These are phyloP conservation scores for Mormyrus proboscirostris DNA, from an alignment of 2,797 vertebrate genomes.

Conservation along the genomic window DNA sequence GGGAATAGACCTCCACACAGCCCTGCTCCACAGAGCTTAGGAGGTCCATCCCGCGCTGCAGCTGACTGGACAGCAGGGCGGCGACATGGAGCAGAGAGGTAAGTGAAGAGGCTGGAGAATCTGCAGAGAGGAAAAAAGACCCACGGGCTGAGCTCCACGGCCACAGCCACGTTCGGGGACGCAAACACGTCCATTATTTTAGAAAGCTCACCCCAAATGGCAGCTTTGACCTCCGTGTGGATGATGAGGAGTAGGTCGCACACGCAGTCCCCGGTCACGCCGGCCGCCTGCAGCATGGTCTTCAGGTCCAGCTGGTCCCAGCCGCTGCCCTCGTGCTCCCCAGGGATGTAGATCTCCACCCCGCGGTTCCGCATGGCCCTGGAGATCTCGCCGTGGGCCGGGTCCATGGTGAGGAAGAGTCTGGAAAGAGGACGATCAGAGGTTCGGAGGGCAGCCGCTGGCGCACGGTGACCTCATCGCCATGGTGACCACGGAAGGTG, in stretches of 20 bases:
- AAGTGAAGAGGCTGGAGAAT: slow-evolving; percentile 70
- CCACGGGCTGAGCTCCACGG: not conserved
- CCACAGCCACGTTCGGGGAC: not conserved
- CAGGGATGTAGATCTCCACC: slow-evolving; percentile 84
- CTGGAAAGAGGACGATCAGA: slow-evolving; percentile 46
- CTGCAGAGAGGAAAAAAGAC: slow-evolving; percentile 49
- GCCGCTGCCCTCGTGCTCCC: slow-evolving; percentile 63
- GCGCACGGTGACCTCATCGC: not conserved
- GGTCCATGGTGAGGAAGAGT: slow-evolving; percentile 93
- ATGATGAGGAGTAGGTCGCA: slow-evolving; percentile 77
- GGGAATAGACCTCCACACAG: slow-evolving; percentile 75
- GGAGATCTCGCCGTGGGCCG: slow-evolving; percentile 87
- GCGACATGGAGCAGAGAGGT: slow-evolving; percentile 78
- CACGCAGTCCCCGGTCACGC: slow-evolving; percentile 75
- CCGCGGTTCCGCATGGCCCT: slow-evolving; percentile 96
- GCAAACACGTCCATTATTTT: not conserved
- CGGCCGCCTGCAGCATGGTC: slow-evolving; percentile 75
- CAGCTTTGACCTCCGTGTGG: slow-evolving; percentile 67
- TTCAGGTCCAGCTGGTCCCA: slow-evolving; percentile 79
- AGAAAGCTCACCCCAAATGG: slow-evolving; percentile 65
- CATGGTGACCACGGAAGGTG: not conserved
- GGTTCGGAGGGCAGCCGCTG: not conserved
- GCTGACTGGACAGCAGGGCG: slow-evolving; percentile 71
- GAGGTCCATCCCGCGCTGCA: slow-evolving; percentile 78
- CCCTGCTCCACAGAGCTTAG: slow-evolving; percentile 77